Evolutionary conservation across 1,140 invertebrate species (phyloP).

Genomic region (Limonius californicus): DNA sequence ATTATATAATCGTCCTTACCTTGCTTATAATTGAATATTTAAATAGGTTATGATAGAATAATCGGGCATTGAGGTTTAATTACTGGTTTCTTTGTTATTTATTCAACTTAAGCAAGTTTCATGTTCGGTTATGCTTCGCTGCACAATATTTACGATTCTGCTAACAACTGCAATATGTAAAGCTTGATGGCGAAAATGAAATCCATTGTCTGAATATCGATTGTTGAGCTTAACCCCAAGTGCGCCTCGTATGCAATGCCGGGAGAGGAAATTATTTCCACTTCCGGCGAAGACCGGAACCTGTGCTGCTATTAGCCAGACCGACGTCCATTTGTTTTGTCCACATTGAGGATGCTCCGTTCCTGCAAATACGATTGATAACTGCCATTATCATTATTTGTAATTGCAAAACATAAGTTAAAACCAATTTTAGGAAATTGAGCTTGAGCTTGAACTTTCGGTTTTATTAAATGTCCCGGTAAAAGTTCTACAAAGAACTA

Average conservation of each 20-base stretch:
- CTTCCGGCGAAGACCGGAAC: constrained; percentile 35
- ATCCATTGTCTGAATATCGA: constrained; percentile 5
- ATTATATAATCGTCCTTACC: too few relatives aligned
- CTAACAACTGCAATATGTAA: constrained; percentile 1
- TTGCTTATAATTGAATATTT: background rate
- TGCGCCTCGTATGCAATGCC: background rate
- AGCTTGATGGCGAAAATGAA: background rate
- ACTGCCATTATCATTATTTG: too few relatives aligned
- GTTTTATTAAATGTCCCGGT: too few relatives aligned
- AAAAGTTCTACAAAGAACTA: too few relatives aligned
- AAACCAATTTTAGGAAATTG: too few relatives aligned
- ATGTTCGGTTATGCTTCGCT: background rate
- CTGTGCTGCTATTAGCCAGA: constrained; percentile 33
- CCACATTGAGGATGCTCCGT: background rate
- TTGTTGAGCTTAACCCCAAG: constrained; percentile 1
- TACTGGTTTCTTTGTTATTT: too few relatives aligned
- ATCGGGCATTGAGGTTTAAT: too few relatives aligned
- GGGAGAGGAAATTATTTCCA: constrained; percentile 34
- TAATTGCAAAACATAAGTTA: too few relatives aligned
- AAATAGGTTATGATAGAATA: background rate
- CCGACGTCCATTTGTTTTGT: constrained; percentile 27
- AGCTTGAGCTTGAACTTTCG: too few relatives aligned
- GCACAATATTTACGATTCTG: background rate
- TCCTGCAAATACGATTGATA: too few relatives aligned
- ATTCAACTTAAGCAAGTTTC: too few relatives aligned